Evolutionary conservation across 2,113 vertebrate species (phyloP).

Genomic region (Strix uralensis): DNA sequence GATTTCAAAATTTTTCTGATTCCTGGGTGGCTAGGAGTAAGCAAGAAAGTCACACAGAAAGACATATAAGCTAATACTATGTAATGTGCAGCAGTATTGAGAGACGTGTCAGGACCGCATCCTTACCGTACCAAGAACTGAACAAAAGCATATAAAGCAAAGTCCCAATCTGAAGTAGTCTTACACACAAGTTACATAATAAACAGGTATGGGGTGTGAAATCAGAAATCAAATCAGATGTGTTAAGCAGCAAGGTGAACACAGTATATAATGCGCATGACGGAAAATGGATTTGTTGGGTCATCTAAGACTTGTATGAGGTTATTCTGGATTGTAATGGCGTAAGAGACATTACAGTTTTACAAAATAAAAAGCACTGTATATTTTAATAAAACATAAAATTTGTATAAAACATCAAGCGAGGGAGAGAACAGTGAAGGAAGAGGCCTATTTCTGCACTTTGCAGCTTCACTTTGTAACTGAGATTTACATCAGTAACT

Average conservation of each 20-base stretch:
- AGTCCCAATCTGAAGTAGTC: background rate
- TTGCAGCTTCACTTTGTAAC: background rate
- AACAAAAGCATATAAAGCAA: background rate
- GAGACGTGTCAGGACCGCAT: background rate
- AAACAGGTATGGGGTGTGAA: background rate
- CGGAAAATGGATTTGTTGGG: background rate
- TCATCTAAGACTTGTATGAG: background rate
- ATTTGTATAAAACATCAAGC: background rate
- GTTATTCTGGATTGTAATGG: background rate
- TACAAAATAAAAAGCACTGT: background rate
- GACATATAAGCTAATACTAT: rapidly evolving
- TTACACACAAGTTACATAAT: background rate
- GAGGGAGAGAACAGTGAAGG: background rate
- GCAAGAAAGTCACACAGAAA: background rate
- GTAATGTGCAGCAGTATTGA: background rate
- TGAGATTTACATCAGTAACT: slow-evolving; percentile 8
- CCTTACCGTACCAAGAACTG: background rate
- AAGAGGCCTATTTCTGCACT: background rate
- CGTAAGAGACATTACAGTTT: background rate
- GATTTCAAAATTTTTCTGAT: background rate
- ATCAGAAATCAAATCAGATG: background rate
- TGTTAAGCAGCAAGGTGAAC: background rate
- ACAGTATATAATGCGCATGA: background rate
- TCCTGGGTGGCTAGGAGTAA: background rate
- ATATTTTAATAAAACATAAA: slow-evolving; percentile 13